Evolutionary conservation across 2,888 invertebrate species (phyloP), one percentile per base, ranked within the genome.

Genomic region (Coenonympha glycerion): DNA sequence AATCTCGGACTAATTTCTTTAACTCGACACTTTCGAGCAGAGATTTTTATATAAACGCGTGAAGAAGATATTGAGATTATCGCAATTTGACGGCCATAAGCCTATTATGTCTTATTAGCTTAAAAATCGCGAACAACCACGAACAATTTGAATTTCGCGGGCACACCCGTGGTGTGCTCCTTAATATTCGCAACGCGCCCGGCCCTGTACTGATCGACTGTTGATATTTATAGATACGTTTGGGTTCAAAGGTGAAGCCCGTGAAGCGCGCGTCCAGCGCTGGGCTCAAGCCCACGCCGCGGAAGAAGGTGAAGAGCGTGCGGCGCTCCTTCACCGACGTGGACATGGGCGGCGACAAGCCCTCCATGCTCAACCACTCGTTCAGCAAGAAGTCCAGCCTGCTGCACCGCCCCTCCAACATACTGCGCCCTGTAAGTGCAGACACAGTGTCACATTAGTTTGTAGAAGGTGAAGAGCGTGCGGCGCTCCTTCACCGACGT

Each of bases 391-490:
- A 87, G 59, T 86, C 88, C 49, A 88, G 87, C 51, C 63, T 93
- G 62, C 79, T 93, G 60, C 90, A 92, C 63, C 88, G 93, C 57
- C 93, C 93, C 0, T 88, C 91, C 6, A 90, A 90, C 64, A 89
- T 92, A 49, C 78, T 90, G 61, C 88, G 90, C 81, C 92, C 92
- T 62, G 93, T 93, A 78, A 91, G 92, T 90, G n/a, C 28, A n/a
- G 26, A 24, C 1, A 40, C 19, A 22, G 4, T n/a, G n/a, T 28
- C n/a, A 9, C 11, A 26, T 2, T 9, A 26, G 26, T 26, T 26
- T 26, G 8, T 22, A 86, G 86, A 82, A 81, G 73, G 75, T 71
- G 59, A 89, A 89, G 71, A 76, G 76, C 36, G 66, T 73, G 44
- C 71, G 79, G 1, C 73, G 79, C 49, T 79, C 86, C 1, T 78